Base-by-base conservation (phyloP, 2,888 invertebrate species). In the Watsonalla cultraria region DNA sequence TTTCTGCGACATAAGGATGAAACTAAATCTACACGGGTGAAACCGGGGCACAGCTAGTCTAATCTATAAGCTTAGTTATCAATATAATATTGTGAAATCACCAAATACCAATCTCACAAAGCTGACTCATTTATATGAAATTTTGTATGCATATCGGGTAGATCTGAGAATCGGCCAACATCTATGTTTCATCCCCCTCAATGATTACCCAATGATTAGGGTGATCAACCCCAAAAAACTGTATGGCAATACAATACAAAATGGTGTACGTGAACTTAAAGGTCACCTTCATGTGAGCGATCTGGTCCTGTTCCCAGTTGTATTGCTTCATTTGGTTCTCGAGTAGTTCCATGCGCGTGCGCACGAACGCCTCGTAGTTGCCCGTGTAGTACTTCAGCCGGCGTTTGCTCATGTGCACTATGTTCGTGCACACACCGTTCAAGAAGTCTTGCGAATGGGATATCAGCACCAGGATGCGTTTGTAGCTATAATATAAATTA, bases 301-400 rank as follows among this genome's bases (percentile, higher is more conserved):
- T 99, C 89, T 99, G 99, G 86, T 98, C 98, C 83, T 99, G 99
- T 86, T 99, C 99, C 99, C 99, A 99, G 75, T 98, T 98, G 88
- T 99, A 99, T 77, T 98, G 97, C 83, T 99, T 99, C 94, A 96
- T 96, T 90, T 99, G 99, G 85, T 99, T 99, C 85, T 99, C 99
- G 60, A 98, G 91, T 69, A 99, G 90, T 80, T 99, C 99, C 92
- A 96, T 92, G 60, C 98, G 92, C 0, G 99, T 99, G 65, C 96
- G 95, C 7, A 97, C 94, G 79, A 99, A 99, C 1, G 97, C 96
- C 83, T 99, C 99, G 82, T 99, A 99, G 91, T 99, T 99, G 62
- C 95, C 98, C 33, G 97, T 97, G 86, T 96, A 99, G 88, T 98
- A 98, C 80, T 98, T 97, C 47, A 99, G 93, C 60, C 96, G 95